Base-by-base conservation (phyloP, 2,113 vertebrate species). In the Paradisaea rubra region DNA sequence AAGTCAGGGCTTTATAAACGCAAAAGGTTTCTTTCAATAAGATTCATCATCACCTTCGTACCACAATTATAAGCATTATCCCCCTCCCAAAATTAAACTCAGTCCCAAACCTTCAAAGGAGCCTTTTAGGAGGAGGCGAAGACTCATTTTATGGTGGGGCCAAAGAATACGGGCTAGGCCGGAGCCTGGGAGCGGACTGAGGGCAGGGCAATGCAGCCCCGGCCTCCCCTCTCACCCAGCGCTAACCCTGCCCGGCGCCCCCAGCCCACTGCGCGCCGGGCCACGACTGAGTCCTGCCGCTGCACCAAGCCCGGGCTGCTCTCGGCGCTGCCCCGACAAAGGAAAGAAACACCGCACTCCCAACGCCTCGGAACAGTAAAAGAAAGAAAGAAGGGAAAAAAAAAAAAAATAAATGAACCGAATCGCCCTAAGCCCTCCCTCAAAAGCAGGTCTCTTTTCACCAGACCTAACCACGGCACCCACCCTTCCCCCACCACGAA, bases 401-500 rank as follows among this genome's bases (percentile, higher is more conserved):
- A 5, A 5, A 44, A 44, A 64, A 60, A 70, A 5, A 50, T 50
- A 65, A 54, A 7, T 35, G 11, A 77, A 69, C 31, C 42, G 7
- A 69, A 73, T n/a, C 50, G 37, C 28, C 84, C 81, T 64, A 52
- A 88, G 49, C 80, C 37, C 77, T 89, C 84, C 50, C 77, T 71
- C 54, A 41, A n/a, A 77, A 87, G 78, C 94, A 81, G 60, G 78
- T 91, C 81, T 73, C 73, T 57, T 44, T 82, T 23, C 47, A 39
- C 21, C 54, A 52, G 56, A 64, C 9, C 45, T 59, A 79, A 20
- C n/a, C 76, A 68, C 49, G 15, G 60, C 79, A 42, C 37, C 63
- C 57, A 72, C 92, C 86, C 86, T 94, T 92, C 96, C 95, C 69
- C 69, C 85, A 66, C 70, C 65, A 10, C 39, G 39, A 59, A 88